These are phyloP conservation scores for Xestia c-nigrum DNA, from an alignment of 2,888 invertebrate species.

Conservation along the genomic window DNA sequence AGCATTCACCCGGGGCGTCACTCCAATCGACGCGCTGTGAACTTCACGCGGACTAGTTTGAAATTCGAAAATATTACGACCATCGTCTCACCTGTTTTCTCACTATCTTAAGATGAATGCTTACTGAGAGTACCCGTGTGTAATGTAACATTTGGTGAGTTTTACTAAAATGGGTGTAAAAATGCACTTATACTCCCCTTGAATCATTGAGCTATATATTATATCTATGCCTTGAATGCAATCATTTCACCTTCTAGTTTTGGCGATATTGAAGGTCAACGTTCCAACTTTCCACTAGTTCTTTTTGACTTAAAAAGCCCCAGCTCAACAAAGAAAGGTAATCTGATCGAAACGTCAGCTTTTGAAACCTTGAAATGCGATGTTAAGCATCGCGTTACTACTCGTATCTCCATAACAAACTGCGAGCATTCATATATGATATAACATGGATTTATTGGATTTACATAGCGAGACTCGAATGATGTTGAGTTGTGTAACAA, in stretches of 20 bases:
- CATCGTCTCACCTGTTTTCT: conserved; percentile 64
- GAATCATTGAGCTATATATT: too few species aligned
- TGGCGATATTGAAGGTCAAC: too few species aligned
- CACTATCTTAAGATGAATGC: neutral
- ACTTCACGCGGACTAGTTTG: conserved; percentile 75
- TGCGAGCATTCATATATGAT: neutral
- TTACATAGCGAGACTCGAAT: neutral
- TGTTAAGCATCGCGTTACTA: neutral
- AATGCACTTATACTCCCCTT: too few species aligned
- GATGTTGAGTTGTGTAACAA: neutral
- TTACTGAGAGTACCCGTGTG: neutral
- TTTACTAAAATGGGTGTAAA: too few species aligned
- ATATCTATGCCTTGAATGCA: too few species aligned
- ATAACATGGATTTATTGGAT: neutral
- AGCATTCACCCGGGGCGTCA: conserved; percentile 41
- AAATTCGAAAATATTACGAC: conserved; percentile 70
- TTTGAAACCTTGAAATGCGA: neutral
- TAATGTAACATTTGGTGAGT: neutral
- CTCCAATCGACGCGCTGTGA: conserved; percentile 38
- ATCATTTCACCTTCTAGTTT: too few species aligned
- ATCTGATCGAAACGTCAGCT: neutral
- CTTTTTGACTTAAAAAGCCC: neutral
- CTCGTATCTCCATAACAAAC: neutral
- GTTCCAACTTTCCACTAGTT: too few species aligned
- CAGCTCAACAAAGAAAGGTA: neutral